These are phyloP conservation scores for Brachymystax lenok DNA, from an alignment of 2,797 vertebrate genomes.

Conservation along the genomic window DNA sequence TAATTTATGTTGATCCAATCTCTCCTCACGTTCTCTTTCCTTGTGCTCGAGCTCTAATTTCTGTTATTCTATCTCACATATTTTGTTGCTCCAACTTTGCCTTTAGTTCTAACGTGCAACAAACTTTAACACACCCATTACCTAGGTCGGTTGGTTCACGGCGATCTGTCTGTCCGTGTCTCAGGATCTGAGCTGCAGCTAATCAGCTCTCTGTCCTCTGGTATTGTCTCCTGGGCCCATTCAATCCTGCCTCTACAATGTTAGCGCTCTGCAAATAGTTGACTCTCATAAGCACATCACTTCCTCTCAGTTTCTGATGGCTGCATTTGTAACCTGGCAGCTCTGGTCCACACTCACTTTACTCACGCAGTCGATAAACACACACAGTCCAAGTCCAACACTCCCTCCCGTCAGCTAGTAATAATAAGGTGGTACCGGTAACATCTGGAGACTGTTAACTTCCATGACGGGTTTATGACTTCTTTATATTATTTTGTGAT, in stretches of 20 bases:
- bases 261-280: constrained; percentile 48
- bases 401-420: not conserved
- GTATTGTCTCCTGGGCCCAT: constrained; percentile 46
- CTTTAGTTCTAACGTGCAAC: too few relatives aligned
- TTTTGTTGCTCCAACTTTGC: too few relatives aligned
- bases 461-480: not conserved
- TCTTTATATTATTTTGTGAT: not conserved
- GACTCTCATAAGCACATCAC: constrained; percentile 32
- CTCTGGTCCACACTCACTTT: not conserved
- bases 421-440: not conserved
- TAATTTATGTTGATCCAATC: too few relatives aligned
- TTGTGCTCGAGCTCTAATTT: too few relatives aligned
- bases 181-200: constrained; percentile 53
- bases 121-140: constrained; percentile 23
- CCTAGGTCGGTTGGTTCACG: constrained; percentile 13
- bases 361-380: not conserved
- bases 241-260: constrained; percentile 46
- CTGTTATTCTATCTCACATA: too few relatives aligned
- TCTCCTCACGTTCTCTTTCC: too few relatives aligned
- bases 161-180: constrained; percentile 50
- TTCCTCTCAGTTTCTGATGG: constrained; percentile 31
- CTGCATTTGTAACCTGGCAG: not conserved
- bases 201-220: constrained; percentile 62
- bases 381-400: not conserved
- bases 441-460: too few relatives aligned